phyloP scores from a whole-genome alignment of 2,113 vertebrate genomes.

The Piliocolobus tephrosceles region DNA sequence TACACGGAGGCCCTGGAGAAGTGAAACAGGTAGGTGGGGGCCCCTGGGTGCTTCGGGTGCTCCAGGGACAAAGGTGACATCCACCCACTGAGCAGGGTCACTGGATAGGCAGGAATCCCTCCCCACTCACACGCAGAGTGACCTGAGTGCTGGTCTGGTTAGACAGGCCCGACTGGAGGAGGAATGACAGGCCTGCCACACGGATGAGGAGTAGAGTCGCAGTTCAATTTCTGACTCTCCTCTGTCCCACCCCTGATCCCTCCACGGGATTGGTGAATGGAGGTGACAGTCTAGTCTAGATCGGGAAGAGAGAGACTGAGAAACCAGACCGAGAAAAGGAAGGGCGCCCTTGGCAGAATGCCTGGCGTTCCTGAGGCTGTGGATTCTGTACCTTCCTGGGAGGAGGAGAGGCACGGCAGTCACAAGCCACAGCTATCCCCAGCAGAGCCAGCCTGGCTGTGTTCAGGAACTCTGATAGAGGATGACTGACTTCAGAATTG shows the following conservation, averaged over 20 bases:
- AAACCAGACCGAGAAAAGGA: background rate
- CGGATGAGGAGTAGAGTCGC: background rate
- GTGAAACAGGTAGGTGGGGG: background rate
- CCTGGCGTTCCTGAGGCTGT: background rate
- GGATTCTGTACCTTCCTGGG: background rate
- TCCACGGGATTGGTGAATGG: background rate
- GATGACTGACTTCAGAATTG: background rate
- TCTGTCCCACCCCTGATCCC: background rate
- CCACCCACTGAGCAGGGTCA: background rate
- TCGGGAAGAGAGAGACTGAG: background rate
- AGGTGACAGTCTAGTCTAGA: background rate
- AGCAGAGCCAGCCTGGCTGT: background rate
- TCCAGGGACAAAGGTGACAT: conserved; percentile 1
- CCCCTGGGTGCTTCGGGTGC: background rate
- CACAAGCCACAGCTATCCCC: background rate
- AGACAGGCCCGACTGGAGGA: background rate
- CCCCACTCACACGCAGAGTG: background rate
- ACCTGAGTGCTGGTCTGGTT: background rate
- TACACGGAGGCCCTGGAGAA: background rate
- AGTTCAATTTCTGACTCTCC: background rate
- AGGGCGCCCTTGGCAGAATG: background rate
- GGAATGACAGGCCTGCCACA: background rate
- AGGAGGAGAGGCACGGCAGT: background rate
- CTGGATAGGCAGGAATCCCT: background rate
- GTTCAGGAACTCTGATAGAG: background rate